Evolutionary conservation across 2,797 vertebrate species (phyloP).

Genomic region (Odontamblyopus lacepedii): DNA sequence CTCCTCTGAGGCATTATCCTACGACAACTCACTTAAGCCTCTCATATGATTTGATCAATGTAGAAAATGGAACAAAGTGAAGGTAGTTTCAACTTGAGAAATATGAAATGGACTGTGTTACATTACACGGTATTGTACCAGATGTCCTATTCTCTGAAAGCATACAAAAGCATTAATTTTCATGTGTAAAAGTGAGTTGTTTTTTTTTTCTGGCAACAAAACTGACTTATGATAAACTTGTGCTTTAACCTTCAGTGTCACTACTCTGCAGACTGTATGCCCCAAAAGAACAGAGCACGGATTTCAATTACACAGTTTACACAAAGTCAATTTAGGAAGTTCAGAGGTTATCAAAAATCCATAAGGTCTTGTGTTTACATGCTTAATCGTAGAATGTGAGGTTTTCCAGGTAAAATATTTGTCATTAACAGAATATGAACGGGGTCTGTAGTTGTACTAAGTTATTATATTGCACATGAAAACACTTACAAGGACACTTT

Average conservation of each 20-base stretch:
- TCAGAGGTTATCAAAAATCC: slow-evolving; percentile 4
- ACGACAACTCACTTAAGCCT: slow-evolving; percentile 16
- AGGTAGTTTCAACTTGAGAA: not conserved
- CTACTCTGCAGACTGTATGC: too few species aligned
- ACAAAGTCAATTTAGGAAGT: not conserved
- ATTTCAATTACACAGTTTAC: not conserved
- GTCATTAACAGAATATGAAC: too few species aligned
- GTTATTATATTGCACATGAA: too few species aligned
- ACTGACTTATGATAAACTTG: not conserved
- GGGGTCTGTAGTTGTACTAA: too few species aligned
- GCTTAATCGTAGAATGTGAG: too few species aligned
- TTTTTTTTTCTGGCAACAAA: not conserved
- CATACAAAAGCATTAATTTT: not conserved
- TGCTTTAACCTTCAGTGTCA: not conserved
- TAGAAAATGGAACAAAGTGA: slow-evolving; percentile 1
- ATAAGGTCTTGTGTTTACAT: not conserved
- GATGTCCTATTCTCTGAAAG: not conserved
- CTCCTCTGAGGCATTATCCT: slow-evolving; percentile 6
- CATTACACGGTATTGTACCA: not conserved
- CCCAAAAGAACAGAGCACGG: not conserved
- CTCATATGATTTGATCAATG: not conserved
- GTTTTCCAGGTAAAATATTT: too few species aligned
- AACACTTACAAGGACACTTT: too few species aligned
- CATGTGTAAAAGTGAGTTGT: not conserved
- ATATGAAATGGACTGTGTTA: not conserved